Evolutionary conservation across 2,113 vertebrate species (phyloP).

Genomic region (Platysternon megacephalum): DNA sequence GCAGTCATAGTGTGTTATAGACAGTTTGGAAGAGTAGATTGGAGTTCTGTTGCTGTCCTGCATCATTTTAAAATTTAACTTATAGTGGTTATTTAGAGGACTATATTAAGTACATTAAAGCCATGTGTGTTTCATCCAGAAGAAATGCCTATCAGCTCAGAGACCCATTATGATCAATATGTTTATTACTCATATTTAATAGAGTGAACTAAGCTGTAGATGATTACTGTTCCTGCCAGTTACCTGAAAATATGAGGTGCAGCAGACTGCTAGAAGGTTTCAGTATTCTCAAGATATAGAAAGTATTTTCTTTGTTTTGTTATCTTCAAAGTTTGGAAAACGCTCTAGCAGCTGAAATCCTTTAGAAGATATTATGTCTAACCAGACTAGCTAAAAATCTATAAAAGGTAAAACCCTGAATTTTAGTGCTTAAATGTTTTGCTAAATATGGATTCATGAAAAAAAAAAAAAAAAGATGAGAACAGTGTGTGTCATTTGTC

Average conservation of each 20-base stretch:
- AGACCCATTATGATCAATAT: constrained; percentile 65
- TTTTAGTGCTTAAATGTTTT: constrained; percentile 18
- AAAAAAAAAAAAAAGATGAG: background rate
- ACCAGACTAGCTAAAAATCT: constrained; percentile 14
- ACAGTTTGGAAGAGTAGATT: constrained; percentile 44
- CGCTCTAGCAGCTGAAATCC: constrained; percentile 35
- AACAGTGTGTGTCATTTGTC: background rate
- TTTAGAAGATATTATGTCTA: background rate
- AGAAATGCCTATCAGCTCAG: constrained; percentile 63
- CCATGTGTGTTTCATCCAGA: constrained; percentile 67
- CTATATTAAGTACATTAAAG: constrained; percentile 67
- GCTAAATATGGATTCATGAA: background rate
- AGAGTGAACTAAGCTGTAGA: constrained; percentile 61
- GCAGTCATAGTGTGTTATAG: constrained; percentile 22
- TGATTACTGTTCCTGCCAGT: constrained; percentile 65
- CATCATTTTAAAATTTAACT: constrained; percentile 66
- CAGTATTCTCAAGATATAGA: constrained; percentile 57
- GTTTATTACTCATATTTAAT: constrained; percentile 65
- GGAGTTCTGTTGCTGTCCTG: constrained; percentile 35
- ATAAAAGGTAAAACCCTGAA: constrained; percentile 54
- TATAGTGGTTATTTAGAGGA: constrained; percentile 66
- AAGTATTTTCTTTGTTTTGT: constrained; percentile 52
- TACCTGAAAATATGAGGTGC: constrained; percentile 66
- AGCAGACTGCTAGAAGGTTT: constrained; percentile 57
- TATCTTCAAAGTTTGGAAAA: constrained; percentile 45